Percentiles rank a stretch among this genome's conserved stretches.
These are phyloP conservation scores for Channa striata DNA, from an alignment of 2,797 vertebrate genomes.

Conservation along the genomic window DNA sequence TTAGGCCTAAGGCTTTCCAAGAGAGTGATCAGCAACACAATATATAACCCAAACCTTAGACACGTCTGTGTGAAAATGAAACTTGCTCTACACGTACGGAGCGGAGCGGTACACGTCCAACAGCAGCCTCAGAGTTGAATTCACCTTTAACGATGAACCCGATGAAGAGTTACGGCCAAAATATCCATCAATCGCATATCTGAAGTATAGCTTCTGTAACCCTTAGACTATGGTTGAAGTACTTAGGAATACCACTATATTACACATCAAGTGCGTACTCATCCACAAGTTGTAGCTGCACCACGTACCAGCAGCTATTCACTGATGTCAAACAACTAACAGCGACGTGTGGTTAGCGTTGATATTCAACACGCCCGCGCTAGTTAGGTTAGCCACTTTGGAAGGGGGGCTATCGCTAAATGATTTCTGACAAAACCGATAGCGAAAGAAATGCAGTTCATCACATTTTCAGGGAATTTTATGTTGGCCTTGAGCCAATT, in stretches of 20 bases:
- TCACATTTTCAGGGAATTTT: not conserved
- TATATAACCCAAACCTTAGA: not conserved
- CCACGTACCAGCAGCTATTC: not conserved
- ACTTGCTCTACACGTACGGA: not conserved
- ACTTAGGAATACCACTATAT: too few species aligned
- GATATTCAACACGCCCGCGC: not conserved
- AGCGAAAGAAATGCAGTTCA: not conserved
- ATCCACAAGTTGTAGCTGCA: slow-evolving; percentile 3
- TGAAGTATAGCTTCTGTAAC: too few species aligned
- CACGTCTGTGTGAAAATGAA: not conserved
- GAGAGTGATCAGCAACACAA: not conserved
- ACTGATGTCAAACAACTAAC: not conserved
- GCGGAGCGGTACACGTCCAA: not conserved
- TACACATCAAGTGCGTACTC: too few species aligned
- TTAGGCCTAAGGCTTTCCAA: not conserved
- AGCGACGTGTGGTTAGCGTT: not conserved
- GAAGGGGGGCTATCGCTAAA: not conserved
- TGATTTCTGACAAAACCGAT: not conserved
- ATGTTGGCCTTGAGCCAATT: not conserved
- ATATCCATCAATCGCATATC: too few species aligned
- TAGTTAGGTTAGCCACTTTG: not conserved
- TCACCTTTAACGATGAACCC: too few species aligned
- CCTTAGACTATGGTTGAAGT: too few species aligned
- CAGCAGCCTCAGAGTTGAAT: not conserved
- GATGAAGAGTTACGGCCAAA: not conserved